Conservation (phyloP, 2,888 invertebrate genomes). For the Platypus cylindrus region DNA sequence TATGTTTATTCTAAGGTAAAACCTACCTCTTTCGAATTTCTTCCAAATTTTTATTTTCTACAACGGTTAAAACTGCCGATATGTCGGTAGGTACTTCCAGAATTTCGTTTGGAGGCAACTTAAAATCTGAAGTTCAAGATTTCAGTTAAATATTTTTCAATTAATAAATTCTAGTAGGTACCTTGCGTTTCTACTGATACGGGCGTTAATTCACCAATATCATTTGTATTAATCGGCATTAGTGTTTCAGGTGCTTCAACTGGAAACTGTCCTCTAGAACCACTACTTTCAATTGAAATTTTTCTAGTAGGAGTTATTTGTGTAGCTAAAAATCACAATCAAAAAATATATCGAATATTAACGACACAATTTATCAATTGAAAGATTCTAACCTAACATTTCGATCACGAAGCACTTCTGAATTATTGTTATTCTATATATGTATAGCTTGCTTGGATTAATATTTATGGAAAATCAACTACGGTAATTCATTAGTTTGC, state of each 20-base stretch:
- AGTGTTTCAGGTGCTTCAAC: constrained; percentile 28
- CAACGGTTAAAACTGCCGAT: constrained; percentile 17
- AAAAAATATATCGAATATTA: too few species aligned
- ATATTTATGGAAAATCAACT: too few species aligned
- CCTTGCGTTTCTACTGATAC: constrained; percentile 29
- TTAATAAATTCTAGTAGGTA: neutral
- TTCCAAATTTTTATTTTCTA: constrained; percentile 31
- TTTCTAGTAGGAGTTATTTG: too few species aligned
- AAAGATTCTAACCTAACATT: too few species aligned
- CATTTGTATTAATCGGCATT: constrained; percentile 35
- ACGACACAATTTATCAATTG: too few species aligned
- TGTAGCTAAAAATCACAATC: too few species aligned
- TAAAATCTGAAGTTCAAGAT: constrained; percentile 7
- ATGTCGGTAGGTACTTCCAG: constrained; percentile 26
- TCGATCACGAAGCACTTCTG: too few species aligned
- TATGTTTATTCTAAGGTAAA: too few species aligned
- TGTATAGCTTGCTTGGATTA: too few species aligned
- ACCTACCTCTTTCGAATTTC: constrained; percentile 18
- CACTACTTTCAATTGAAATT: constrained; percentile 30
- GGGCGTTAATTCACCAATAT: constrained; percentile 39
- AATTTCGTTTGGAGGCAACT: constrained; percentile 27
- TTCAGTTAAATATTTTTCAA: too few species aligned
- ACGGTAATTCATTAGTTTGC: too few species aligned
- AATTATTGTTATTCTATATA: too few species aligned
- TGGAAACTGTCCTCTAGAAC: constrained; percentile 27